Conservation (phyloP, 1,140 invertebrate genomes). For the Euborellia annulipes region DNA sequence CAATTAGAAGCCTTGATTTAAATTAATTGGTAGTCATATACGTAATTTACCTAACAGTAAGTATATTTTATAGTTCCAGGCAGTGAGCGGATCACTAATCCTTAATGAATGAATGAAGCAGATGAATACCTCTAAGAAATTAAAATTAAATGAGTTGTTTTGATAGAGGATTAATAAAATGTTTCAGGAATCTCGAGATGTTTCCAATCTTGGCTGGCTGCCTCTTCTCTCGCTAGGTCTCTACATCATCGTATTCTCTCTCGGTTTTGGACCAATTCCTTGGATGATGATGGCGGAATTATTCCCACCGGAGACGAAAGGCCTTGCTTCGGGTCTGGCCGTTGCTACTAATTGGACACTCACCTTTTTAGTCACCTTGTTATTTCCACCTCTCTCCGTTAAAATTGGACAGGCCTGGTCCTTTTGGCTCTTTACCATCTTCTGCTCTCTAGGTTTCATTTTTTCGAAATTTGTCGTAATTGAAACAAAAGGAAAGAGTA, state of each 20-base stretch:
- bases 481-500: constrained; percentile 38
- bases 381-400: constrained; percentile 28
- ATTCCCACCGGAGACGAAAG: constrained; percentile 33
- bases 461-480: constrained; percentile 36
- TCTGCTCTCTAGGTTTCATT: constrained; percentile 32
- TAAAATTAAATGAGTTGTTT: too few species aligned
- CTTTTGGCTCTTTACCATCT: constrained; percentile 35
- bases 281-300: constrained; percentile 30
- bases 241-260: constrained; percentile 27
- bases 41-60: too few species aligned
- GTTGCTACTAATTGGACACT: constrained; percentile 34
- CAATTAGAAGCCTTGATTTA: too few species aligned
- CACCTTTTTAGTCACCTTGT: constrained; percentile 38
- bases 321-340: constrained; percentile 29
- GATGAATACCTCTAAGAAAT: too few species aligned
- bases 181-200: too few species aligned
- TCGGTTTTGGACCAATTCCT: constrained; percentile 31
- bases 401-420: constrained; percentile 31
- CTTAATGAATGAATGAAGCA: too few species aligned
- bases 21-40: too few species aligned
- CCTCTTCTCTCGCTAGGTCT: constrained; percentile 32
- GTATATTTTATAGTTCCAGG: too few species aligned
- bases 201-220: constrained; percentile 27
- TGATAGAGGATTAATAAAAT: too few species aligned
- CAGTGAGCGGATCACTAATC: too few species aligned